Evolutionary conservation across 1,140 invertebrate species (phyloP), one percentile per base, ranked within the genome.

Genomic region (Drosophila bocki): DNA sequence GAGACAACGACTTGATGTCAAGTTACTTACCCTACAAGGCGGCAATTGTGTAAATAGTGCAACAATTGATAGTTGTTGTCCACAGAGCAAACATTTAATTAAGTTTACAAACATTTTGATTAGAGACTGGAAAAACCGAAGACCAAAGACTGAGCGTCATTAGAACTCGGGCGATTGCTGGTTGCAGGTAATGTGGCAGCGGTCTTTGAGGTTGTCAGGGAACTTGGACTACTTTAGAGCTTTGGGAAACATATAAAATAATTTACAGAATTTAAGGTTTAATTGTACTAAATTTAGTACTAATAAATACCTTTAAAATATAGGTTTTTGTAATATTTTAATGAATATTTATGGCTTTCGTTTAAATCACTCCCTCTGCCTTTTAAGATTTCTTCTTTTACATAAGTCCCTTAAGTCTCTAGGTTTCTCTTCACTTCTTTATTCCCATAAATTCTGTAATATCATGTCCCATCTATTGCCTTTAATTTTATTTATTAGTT

Each of bases 21-120:
- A 54, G 39, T 29, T 22, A 11, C 29, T 45, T 41, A 12, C 67
- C 29, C 35, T 41, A 39, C 61, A 75, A 54, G 56, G 57, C 53
- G 54, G 45, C 70, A 74, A 60, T 74, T 74, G 70, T 74, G 45
- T 72, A 74, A 72, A 74, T 51, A 51, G 50, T 22, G n/a, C 11
- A 72, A 50, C 70, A 74, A 72, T 74, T 72, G 70, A 74, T 72
- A 51, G 69, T 60, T 74, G 53, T 45, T 60, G 45, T 63, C 51
- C 62, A 15, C 33, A 53, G 32, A 29, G 51, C 63, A 81, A 81
- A 81, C 78, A 78, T 67, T 85, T 68, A 62, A 81, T 81, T 85
- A 63, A 39, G 50, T 50, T 77, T 63, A 62, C 72, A 84, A 61
- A 80, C 71, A 77, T 63, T 69, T 80, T 83, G 58, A 83, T 79